Conservation (phyloP, 2,113 vertebrate species). For the Sander vitreus region DNA sequence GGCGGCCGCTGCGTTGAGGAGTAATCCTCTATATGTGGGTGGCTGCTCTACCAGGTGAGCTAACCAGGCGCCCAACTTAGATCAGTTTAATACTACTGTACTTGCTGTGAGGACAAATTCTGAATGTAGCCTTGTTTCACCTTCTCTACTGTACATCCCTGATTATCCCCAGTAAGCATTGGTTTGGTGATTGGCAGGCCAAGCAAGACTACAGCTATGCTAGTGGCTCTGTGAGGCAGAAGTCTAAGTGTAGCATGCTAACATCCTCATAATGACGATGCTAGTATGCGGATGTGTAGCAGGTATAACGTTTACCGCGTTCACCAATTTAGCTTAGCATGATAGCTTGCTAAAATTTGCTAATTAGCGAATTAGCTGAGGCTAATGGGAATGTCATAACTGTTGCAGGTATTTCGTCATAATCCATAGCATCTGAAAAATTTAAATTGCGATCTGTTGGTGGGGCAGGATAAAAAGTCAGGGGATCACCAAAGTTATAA, state of each 20-base stretch:
- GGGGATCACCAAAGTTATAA: too few relatives aligned
- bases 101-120: neutral
- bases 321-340: neutral
- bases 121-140: neutral
- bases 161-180: neutral
- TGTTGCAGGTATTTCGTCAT: neutral
- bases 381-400: neutral
- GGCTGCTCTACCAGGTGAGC: too few relatives aligned
- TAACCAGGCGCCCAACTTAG: too few relatives aligned
- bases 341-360: neutral
- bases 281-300: neutral
- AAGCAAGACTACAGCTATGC: neutral
- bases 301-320: neutral
- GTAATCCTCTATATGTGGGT: too few relatives aligned
- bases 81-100: neutral
- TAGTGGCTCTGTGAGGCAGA: too few relatives aligned
- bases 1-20: too few relatives aligned
- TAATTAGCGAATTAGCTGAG: neutral
- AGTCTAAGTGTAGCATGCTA: too few relatives aligned
- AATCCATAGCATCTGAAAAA: neutral
- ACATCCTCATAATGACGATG: neutral
- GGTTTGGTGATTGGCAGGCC: neutral
- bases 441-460: too few relatives aligned
- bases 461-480: too few relatives aligned
- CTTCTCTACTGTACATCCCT: neutral